Evolutionary conservation across 2,888 invertebrate genomes (phyloP), one percentile per base, ranked within the genome.

Genomic region (Drosophila birchii): DNA sequence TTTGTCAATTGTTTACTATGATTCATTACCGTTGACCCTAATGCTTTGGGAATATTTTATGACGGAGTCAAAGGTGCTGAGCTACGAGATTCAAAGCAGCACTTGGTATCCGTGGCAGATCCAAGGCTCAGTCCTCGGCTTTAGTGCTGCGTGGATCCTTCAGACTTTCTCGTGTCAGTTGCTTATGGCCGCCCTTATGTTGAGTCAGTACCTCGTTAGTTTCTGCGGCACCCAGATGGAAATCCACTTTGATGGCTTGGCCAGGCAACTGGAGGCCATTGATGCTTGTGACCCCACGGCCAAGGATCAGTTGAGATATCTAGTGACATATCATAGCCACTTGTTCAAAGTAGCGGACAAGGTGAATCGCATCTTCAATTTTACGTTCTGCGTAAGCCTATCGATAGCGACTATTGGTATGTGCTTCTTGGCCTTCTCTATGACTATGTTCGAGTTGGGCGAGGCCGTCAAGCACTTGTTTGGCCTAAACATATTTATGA

Each of bases 101-200:
- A 20, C 57, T 16, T 62, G 62, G 62, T 57, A 62, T 45, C 61
- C 61, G 16, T 61, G 60, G 55, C 32, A n/a, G 55, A 9, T 41
- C 9, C n/a, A 60, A 5, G 60, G 60, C 12, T 56, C 43, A 7
- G 26, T 26, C 14, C 7, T 34, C 1, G 61, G 61, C n/a, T 56
- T 44, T 5, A 11, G 29, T 11, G 43, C 2, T 3, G 55, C 56
- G 8, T 18, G 56, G 11, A 11, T 56, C 16, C 56, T 43, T 14
- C 61, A 56, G 26, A 16, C 16, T 2, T 16, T 6, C 43, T 43
- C 56, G 14, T 36, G 44, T 26, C 54, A 54, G 11, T 9, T 18
- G 12, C 26, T 36, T 9, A n/a, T 57, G 36, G 34, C 36, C 5
- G 16, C 18, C 12, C 16, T 57, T 3, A 57, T 62, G 26, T 9